Base-by-base conservation (phyloP, 1,140 invertebrate species). In the Aphaenogaster floridana region DNA sequence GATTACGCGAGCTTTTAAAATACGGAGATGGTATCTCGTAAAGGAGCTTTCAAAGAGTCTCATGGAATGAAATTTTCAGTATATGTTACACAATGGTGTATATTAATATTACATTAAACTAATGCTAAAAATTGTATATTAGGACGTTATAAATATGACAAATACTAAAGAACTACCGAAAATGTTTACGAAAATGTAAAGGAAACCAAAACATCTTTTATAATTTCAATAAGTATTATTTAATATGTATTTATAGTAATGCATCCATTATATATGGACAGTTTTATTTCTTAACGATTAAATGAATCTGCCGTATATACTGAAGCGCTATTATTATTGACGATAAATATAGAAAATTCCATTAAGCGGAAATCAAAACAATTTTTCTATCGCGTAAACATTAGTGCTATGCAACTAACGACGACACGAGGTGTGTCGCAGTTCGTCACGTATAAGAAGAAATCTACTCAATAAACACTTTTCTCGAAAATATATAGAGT, bases 1-100 rank as follows among this genome's bases (percentile, higher is more conserved):
- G 36, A 54, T 81, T 81, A 81, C 63, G 36, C 36, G 64, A 69
- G 50, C 36, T 57, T 57, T 69, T 54, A 45, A 68, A 81, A 71
- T 59, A 57, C 2, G 8, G 36, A 69, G 13, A 36, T 61, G 21
- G 8, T 63, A 79, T 79, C 59, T 79, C 15, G 17, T 50, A 66
- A 66, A 48, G 34, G 2, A 17, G 7, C 3, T 7, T 78, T 78
- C 21, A 13, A 78, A 34, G 13, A 45, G 0, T 4, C 36, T 76
- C 3, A 57, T 21, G 61, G 9, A 77, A 59, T 15, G 4, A 39
- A 57, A 17, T 42, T 76, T 42, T 42, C 5, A 15, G 17, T 57
- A 21, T 2, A 59, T 17, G 36, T 42, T 42, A 17, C 7, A 28
- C 42, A 59, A 57, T 15, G n/a, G 5, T 76, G 2, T 76, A 21